These are phyloP conservation scores for Notechis scutatus DNA, from an alignment of 2,113 vertebrate species.

Conservation along the genomic window DNA sequence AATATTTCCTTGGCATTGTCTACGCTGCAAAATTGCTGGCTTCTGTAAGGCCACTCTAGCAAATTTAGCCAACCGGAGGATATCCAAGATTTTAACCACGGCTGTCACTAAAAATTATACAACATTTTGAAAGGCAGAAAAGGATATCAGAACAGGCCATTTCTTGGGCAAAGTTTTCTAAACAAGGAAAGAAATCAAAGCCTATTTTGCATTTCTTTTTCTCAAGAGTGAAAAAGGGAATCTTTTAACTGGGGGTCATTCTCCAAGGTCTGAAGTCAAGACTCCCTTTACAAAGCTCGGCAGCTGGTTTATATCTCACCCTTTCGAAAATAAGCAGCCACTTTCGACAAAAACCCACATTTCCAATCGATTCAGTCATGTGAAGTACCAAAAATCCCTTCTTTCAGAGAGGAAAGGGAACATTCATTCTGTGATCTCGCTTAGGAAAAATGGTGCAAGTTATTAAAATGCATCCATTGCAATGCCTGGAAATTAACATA, in stretches of 20 bases:
- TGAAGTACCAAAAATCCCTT: neutral
- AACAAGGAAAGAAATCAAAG: neutral
- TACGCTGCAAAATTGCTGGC: neutral
- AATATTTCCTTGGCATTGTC: neutral
- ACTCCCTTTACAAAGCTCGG: neutral
- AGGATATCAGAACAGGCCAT: neutral
- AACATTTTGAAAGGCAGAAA: neutral
- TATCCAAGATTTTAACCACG: neutral
- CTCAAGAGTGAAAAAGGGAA: neutral
- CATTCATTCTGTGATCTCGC: neutral
- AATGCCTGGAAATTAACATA: neutral
- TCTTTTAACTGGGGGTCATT: neutral
- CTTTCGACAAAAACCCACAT: neutral
- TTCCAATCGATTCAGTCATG: neutral
- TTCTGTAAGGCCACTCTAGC: neutral
- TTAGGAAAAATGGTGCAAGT: slow-evolving; percentile 24
- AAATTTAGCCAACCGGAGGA: neutral
- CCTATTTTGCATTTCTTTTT: neutral
- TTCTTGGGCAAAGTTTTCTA: neutral
- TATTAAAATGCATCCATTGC: neutral
- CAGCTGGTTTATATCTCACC: neutral
- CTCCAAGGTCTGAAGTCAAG: neutral
- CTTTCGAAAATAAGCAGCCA: neutral
- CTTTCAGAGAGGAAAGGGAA: neutral
- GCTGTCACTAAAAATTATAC: neutral